These are phyloP conservation scores for Tadarida brasiliensis DNA, from an alignment of 2,797 vertebrate species.

Conservation along the genomic window DNA sequence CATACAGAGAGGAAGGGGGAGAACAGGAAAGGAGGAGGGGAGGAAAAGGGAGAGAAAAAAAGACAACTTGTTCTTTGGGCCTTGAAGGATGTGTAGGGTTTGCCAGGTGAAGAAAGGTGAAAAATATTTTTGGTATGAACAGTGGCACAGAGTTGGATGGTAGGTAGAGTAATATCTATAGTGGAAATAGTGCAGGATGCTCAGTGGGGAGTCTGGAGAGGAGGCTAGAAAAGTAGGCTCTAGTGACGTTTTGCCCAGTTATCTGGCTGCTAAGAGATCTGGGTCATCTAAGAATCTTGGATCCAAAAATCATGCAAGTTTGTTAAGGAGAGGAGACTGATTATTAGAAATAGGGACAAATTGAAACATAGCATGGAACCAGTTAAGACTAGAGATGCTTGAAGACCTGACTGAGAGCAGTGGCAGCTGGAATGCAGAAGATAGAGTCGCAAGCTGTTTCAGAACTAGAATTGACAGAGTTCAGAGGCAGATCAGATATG, in stretches of 20 bases:
- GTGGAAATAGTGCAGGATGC: not conserved
- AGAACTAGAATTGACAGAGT: not conserved
- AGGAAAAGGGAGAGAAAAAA: not conserved
- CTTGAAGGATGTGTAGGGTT: slow-evolving; percentile 3
- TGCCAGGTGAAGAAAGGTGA: not conserved
- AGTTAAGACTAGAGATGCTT: not conserved
- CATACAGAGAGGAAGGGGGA: not conserved
- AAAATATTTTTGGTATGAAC: not conserved
- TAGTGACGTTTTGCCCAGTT: not conserved
- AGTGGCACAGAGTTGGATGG: not conserved
- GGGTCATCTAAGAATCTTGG: not conserved
- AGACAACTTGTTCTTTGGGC: not conserved
- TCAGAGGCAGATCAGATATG: not conserved
- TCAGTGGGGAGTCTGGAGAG: not conserved
- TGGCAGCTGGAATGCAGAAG: not conserved
- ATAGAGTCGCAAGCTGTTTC: not conserved
- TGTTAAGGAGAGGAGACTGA: not conserved
- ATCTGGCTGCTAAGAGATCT: not conserved
- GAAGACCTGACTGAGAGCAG: not conserved
- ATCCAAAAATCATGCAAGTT: not conserved
- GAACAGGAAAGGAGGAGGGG: not conserved
- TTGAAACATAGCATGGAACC: not conserved
- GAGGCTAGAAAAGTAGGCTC: not conserved
- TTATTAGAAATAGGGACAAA: not conserved
- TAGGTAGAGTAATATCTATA: not conserved